phyloP scores from a whole-genome alignment of 1,140 invertebrate genomes.

The Cydia amplana region DNA sequence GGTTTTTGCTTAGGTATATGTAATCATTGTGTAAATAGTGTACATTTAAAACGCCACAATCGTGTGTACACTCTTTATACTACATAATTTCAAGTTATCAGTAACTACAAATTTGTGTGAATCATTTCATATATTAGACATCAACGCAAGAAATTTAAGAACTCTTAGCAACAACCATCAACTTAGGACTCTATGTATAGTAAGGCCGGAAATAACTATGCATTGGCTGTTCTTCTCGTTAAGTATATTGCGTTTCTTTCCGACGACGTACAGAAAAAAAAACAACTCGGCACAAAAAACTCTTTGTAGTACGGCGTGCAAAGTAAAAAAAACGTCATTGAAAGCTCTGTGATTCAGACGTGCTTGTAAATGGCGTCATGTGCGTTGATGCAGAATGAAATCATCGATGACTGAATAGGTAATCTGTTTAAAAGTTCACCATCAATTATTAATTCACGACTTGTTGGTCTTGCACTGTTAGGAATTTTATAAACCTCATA shows the following conservation, averaged over 20 bases:
- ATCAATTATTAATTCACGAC: not conserved
- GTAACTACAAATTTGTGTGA: not conserved
- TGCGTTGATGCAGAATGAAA: slow-evolving; percentile 14
- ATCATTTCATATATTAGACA: slow-evolving; percentile 6
- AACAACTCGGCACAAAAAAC: not conserved
- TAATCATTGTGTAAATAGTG: too few species aligned
- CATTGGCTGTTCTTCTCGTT: not conserved
- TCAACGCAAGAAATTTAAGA: not conserved
- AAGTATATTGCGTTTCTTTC: not conserved
- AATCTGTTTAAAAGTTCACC: not conserved
- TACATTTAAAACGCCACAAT: too few species aligned
- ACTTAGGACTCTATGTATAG: not conserved
- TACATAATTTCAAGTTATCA: too few species aligned
- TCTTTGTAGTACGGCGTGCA: not conserved
- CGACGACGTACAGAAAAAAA: not conserved
- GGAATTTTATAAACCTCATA: not conserved
- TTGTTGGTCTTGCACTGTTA: not conserved
- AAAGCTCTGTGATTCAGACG: slow-evolving; percentile 6
- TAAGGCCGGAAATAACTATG: not conserved
- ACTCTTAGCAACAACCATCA: not conserved
- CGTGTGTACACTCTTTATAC: too few species aligned
- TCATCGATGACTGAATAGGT: not conserved
- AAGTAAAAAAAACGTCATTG: slow-evolving; percentile 21
- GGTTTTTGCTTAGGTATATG: too few species aligned
- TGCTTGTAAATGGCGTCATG: slow-evolving; percentile 14